phyloP scores from a whole-genome alignment of 2,113 vertebrate genomes.

The Turnix velox region DNA sequence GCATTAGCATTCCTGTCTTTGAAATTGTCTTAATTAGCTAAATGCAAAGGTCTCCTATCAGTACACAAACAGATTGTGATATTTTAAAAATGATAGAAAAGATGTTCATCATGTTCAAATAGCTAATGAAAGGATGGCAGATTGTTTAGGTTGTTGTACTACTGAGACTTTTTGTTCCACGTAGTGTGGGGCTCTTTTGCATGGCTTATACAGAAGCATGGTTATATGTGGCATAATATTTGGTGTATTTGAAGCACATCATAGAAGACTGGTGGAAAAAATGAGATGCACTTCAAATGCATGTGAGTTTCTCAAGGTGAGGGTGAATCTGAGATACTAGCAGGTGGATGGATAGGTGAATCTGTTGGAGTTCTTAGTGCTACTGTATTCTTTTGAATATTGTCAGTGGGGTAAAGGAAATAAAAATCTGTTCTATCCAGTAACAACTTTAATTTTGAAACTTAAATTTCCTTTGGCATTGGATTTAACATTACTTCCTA shows the following conservation, averaged over 20 bases:
- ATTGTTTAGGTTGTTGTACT: background rate
- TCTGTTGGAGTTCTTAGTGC: background rate
- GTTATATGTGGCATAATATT: background rate
- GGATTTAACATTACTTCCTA: background rate
- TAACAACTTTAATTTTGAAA: background rate
- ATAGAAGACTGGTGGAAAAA: background rate
- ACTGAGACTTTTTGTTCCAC: background rate
- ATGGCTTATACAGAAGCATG: background rate
- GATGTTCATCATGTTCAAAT: constrained; percentile 2
- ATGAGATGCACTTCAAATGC: background rate
- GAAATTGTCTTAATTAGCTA: constrained; percentile 45
- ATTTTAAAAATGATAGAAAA: background rate
- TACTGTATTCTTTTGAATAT: background rate
- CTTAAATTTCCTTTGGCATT: background rate
- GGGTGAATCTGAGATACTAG: background rate
- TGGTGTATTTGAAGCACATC: background rate
- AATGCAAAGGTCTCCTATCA: constrained; percentile 8
- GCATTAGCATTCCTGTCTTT: constrained; percentile 6
- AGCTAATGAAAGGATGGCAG: background rate
- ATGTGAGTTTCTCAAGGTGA: background rate
- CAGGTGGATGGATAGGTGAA: background rate
- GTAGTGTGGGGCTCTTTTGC: background rate
- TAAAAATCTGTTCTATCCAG: background rate
- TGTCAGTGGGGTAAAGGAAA: background rate
- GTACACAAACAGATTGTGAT: background rate